Evolutionary conservation across 1,140 invertebrate genomes (phyloP).

Genomic region (Bombyx mori): ASM3026992v2 NC_085118.1:6309001-6309500

Average conservation of each 20-base stretch:
- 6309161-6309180: too few species aligned
- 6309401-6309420: conserved; percentile 82
- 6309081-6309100: too few species aligned
- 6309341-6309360: conserved; percentile 70
- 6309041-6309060: too few species aligned
- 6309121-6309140: too few species aligned
- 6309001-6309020: too few species aligned
- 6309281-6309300: conserved; percentile 80
- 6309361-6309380: conserved; percentile 78
- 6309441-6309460: conserved; percentile 82
- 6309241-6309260: background rate
- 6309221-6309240: background rate
- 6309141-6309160: too few species aligned
- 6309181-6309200: too few species aligned
- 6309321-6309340: conserved; percentile 76
- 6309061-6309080: too few species aligned
- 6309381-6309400: conserved; percentile 81
- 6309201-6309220: background rate
- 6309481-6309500: conserved; percentile 80
- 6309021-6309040: too few species aligned
- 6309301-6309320: conserved; percentile 77
- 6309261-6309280: conserved; percentile 12
- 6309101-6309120: too few species aligned
- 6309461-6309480: conserved; percentile 83
- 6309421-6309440: conserved; percentile 85